These are phyloP conservation scores for Cherax quadricarinatus DNA, from an alignment of 1,140 invertebrate species.

Conservation along the genomic window DNA sequence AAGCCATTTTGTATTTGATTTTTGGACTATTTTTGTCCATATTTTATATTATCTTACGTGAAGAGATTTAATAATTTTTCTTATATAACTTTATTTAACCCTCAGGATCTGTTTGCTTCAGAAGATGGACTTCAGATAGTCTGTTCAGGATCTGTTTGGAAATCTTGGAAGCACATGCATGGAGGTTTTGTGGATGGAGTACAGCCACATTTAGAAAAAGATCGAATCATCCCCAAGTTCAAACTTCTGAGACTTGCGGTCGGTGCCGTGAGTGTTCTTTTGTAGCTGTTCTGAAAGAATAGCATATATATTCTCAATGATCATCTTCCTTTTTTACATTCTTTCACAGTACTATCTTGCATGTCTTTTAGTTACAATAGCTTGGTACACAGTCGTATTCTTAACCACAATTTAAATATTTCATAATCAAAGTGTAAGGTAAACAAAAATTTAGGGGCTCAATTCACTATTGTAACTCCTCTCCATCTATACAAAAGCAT, in stretches of 20 bases:
- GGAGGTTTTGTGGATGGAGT: conserved; percentile 56
- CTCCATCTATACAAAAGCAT: too few relatives aligned
- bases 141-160: conserved; percentile 63
- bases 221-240: conserved; percentile 49
- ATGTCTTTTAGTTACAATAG: background rate
- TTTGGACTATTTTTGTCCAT: too few relatives aligned
- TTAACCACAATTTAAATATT: background rate
- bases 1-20: too few relatives aligned
- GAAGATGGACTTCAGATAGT: conserved; percentile 61
- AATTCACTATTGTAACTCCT: too few relatives aligned
- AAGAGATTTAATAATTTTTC: too few relatives aligned
- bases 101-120: conserved; percentile 27
- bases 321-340: background rate
- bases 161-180: conserved; percentile 55
- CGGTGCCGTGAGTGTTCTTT: conserved; percentile 26
- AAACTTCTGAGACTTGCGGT: conserved; percentile 54
- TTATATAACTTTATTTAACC: background rate
- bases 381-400: background rate
- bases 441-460: too few relatives aligned
- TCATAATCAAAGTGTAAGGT: background rate
- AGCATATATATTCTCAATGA: conserved; percentile 27
- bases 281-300: conserved; percentile 29
- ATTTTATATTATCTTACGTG: too few relatives aligned
- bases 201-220: conserved; percentile 42
- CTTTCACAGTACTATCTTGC: background rate